These are phyloP conservation scores for Malurus alboscapulatus DNA, from an alignment of 2,113 vertebrate species.

Conservation along the genomic window DNA sequence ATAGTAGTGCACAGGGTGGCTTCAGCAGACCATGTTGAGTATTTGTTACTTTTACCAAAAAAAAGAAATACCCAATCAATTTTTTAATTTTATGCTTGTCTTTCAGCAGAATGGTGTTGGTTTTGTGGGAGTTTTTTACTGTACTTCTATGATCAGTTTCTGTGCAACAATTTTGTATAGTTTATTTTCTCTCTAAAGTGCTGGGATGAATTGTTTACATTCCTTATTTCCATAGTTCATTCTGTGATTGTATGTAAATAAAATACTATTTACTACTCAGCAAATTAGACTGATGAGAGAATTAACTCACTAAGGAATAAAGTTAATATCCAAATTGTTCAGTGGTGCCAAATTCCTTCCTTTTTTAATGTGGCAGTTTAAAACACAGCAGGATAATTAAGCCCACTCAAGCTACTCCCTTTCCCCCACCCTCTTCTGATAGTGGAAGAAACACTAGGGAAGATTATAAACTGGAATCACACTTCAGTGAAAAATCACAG, in stretches of 20 bases:
- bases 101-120: not conserved
- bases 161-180: not conserved
- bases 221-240: not conserved
- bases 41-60: not conserved
- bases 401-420: not conserved
- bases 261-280: not conserved
- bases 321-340: not conserved
- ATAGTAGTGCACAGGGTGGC: not conserved
- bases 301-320: not conserved
- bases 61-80: accelerated
- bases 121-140: not conserved
- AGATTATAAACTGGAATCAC: not conserved
- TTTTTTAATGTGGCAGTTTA: not conserved
- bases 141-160: not conserved
- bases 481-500: not conserved
- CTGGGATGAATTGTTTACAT: not conserved
- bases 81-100: not conserved
- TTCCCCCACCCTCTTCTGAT: not conserved
- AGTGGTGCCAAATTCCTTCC: not conserved
- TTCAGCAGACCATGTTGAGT: not conserved
- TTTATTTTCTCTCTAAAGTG: not conserved
- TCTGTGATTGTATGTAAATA: not conserved
- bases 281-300: not conserved
- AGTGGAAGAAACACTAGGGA: not conserved
- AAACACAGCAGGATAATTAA: not conserved